A percentile compares a stretch with the other conserved stretches of the same genome.
These are phyloP conservation scores for Dinocampus coccinellae DNA, from an alignment of 2,888 invertebrate species.

Conservation along the genomic window DNA sequence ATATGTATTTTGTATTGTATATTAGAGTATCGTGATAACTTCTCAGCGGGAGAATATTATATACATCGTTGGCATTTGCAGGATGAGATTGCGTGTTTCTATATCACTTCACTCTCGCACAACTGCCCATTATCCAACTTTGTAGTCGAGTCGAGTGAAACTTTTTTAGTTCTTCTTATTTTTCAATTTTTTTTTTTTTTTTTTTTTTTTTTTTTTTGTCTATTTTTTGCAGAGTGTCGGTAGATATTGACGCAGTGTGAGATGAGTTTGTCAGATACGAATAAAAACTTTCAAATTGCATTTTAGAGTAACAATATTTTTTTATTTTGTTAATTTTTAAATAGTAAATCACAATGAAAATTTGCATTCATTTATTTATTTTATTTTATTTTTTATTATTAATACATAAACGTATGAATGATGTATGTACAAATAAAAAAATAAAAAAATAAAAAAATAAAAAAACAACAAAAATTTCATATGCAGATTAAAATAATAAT, in stretches of 20 bases:
- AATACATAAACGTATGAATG: too few species aligned
- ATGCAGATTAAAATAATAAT: background rate
- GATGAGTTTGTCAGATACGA: background rate
- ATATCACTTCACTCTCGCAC: background rate
- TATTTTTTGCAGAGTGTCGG: background rate
- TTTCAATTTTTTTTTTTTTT: background rate
- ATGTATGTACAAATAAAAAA: too few species aligned
- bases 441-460: too few species aligned
- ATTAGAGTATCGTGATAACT: background rate
- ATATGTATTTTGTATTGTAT: background rate
- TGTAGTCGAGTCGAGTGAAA: background rate
- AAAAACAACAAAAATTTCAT: slow-evolving; percentile 23
- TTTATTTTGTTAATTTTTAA: too few species aligned
- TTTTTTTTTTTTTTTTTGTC: background rate
- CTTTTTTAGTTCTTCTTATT: background rate
- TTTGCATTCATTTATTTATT: too few species aligned
- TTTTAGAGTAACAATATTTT: background rate
- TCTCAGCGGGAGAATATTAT: background rate
- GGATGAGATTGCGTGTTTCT: slow-evolving; percentile 20
- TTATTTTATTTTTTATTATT: too few species aligned
- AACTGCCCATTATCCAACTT: slow-evolving; percentile 6
- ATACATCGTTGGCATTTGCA: slow-evolving; percentile 1
- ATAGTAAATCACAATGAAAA: too few species aligned
- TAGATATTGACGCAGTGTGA: background rate
- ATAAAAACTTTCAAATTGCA: background rate